Base-by-base conservation (phyloP, 2,888 invertebrate genomes). In the Odiellus spinosus region DNA sequence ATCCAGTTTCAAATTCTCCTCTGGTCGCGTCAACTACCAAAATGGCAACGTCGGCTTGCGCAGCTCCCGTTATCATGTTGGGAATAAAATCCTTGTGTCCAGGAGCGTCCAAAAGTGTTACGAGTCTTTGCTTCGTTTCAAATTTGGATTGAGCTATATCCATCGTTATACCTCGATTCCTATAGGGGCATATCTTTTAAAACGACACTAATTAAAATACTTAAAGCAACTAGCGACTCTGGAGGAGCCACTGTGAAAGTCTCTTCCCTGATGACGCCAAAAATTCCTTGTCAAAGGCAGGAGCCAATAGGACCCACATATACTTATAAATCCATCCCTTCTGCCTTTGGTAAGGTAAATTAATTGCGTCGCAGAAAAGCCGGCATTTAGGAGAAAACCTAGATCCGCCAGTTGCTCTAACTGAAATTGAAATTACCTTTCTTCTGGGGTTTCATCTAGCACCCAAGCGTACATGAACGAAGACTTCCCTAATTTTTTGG, bases 11-110 rank as follows among this genome's bases (percentile, higher is more conserved):
- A 69, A 99, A 99, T 70, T 98, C 98, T 19, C 98, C 98, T 58
- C 82, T 62, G 1, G 73, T 72, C 1, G 95, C 88, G 71, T 98
- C 96, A 1, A 98, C 85, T 0, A 98, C 96, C 18, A 99, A 69
- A 32, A 99, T 71, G 12, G 93, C 95, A 1, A 90, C 95, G 70
- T 99, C 98, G 2, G 98, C 98, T 67, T 96, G 95, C 1, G 91
- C 86, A 2, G 96, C 93, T 14, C 96, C 96, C 59, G 85, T 86
- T 57, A 99, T 98, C 96, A 99, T 98, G 61, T 98, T 96, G 2
- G 98, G 96, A 62, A 98, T 96, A 63, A 99, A 98, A 66, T 99
- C 98, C 64, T 87, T 91, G 66, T 99, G 98, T 0, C 98, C 98
- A 1, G 98, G 98, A 21, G 98, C 95, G 73, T 99, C 98, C 48